These are phyloP conservation scores for Diaprepes abbreviatus DNA, from an alignment of 2,888 invertebrate species.

Conservation along the genomic window DNA sequence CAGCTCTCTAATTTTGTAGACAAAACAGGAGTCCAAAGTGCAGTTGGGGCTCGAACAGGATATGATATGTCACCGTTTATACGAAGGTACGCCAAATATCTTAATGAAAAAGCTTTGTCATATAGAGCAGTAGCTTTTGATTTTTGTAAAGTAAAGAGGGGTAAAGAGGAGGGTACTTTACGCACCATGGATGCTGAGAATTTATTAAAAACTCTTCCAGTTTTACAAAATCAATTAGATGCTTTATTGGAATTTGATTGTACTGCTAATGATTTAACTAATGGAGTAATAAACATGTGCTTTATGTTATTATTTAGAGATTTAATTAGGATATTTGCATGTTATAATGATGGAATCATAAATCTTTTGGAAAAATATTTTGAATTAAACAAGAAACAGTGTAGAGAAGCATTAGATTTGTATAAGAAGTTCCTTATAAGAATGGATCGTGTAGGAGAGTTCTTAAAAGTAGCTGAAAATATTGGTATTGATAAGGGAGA, in stretches of 20 bases:
- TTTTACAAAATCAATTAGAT: conserved; percentile 96
- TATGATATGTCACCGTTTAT: conserved; percentile 99
- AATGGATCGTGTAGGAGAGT: conserved; percentile 99
- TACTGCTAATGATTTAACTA: conserved; percentile 93
- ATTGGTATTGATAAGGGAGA: conserved; percentile 99
- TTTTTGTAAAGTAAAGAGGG: conserved; percentile 99
- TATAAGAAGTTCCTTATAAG: conserved; percentile 99
- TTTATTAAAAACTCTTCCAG: conserved; percentile 96
- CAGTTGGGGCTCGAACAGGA: conserved; percentile 77
- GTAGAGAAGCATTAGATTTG: conserved; percentile 96
- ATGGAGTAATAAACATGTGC: conserved; percentile 98
- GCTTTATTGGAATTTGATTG: conserved; percentile 98
- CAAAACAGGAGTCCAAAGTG: conserved; percentile 97
- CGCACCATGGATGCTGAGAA: conserved; percentile 99
- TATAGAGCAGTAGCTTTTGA: conserved; percentile 99
- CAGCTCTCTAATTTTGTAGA: conserved; percentile 98
- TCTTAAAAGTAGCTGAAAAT: conserved; percentile 90
- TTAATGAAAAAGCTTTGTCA: conserved; percentile 98
- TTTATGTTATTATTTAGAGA: conserved; percentile 99
- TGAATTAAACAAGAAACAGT: conserved; percentile 99
- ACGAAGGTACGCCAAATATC: conserved; percentile 97
- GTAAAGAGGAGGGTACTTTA: conserved; percentile 98
- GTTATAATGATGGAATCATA: conserved; percentile 99
- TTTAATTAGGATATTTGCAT: conserved; percentile 97
- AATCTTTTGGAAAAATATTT: conserved; percentile 99